phyloP scores from a whole-genome alignment of 1,140 invertebrate species.

The Patella vulgata region DNA sequence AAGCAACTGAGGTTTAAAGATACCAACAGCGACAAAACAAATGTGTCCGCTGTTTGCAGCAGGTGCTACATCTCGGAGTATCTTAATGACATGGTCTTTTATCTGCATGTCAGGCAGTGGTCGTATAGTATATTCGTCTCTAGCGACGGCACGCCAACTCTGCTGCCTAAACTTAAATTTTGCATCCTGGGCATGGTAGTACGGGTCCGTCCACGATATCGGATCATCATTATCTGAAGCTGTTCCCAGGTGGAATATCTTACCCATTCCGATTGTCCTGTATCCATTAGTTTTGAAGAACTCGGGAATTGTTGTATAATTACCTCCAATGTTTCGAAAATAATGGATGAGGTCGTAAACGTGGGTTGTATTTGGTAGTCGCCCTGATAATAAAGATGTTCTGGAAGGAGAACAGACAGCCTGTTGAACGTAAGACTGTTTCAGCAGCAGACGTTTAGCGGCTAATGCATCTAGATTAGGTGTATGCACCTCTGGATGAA shows the following conservation, averaged over 20 bases:
- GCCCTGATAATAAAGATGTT: constrained; percentile 85
- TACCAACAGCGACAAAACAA: constrained; percentile 43
- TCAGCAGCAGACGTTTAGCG: constrained; percentile 28
- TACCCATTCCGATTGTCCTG: too few species aligned
- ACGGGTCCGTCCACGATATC: constrained; percentile 16
- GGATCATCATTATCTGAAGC: too few species aligned
- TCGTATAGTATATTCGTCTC: too few species aligned
- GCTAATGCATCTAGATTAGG: constrained; percentile 30
- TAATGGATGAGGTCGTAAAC: too few species aligned
- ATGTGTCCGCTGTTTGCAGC: constrained; percentile 38
- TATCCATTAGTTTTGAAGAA: too few species aligned
- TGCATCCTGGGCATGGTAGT: constrained; percentile 11
- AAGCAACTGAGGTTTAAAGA: constrained; percentile 39
- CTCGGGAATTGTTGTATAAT: too few species aligned
- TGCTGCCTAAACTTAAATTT: too few species aligned
- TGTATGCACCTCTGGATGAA: constrained; percentile 31
- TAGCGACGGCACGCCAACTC: too few species aligned
- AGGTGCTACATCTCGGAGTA: constrained; percentile 72
- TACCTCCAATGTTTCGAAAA: too few species aligned
- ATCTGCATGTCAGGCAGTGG: constrained; percentile 78
- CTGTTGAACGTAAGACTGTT: constrained; percentile 33
- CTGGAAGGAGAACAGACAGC: constrained; percentile 74
- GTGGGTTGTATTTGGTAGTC: too few species aligned
- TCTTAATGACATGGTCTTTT: constrained; percentile 73
- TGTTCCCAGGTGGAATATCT: too few species aligned